Conservation (phyloP, 2,113 vertebrate species). For the Gambusia holbrooki region DNA sequence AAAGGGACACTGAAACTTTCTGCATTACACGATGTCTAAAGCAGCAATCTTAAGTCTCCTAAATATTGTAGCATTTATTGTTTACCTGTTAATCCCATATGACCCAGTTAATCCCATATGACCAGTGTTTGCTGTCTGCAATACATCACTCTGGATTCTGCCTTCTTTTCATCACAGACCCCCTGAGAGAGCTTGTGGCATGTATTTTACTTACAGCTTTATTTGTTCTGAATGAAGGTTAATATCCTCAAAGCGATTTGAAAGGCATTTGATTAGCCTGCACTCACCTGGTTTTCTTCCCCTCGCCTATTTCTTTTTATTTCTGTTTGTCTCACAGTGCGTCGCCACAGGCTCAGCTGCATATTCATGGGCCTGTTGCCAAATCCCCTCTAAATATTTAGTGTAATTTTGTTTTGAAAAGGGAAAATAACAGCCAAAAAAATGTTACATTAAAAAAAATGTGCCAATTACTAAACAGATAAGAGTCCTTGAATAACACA, state of each 20-base stretch:
- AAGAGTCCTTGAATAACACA: constrained; percentile 73
- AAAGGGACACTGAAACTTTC: background rate
- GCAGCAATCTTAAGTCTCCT: background rate
- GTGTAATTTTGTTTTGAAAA: constrained; percentile 57
- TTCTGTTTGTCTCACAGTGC: constrained; percentile 44
- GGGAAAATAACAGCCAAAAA: constrained; percentile 46
- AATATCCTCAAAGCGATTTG: constrained; percentile 51
- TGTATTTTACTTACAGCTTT: constrained; percentile 41
- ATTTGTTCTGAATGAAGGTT: constrained; percentile 62
- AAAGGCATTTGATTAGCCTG: constrained; percentile 59
- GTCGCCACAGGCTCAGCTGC: constrained; percentile 62
- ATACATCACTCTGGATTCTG: constrained; percentile 35
- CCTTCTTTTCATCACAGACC: constrained; percentile 25
- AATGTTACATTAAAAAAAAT: constrained; percentile 57
- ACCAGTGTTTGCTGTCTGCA: constrained; percentile 23
- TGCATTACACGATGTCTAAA: background rate
- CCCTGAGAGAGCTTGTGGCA: constrained; percentile 20
- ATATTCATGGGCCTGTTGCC: constrained; percentile 62
- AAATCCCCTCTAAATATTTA: constrained; percentile 59
- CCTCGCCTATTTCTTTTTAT: constrained; percentile 53
- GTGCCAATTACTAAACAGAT: constrained; percentile 60
- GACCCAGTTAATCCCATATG: constrained; percentile 23
- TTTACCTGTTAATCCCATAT: constrained; percentile 4
- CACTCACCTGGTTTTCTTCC: constrained; percentile 58
- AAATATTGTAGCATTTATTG: background rate